phyloP scores from a whole-genome alignment of 2,797 vertebrate species.

The Luscinia megarhynchos region DNA sequence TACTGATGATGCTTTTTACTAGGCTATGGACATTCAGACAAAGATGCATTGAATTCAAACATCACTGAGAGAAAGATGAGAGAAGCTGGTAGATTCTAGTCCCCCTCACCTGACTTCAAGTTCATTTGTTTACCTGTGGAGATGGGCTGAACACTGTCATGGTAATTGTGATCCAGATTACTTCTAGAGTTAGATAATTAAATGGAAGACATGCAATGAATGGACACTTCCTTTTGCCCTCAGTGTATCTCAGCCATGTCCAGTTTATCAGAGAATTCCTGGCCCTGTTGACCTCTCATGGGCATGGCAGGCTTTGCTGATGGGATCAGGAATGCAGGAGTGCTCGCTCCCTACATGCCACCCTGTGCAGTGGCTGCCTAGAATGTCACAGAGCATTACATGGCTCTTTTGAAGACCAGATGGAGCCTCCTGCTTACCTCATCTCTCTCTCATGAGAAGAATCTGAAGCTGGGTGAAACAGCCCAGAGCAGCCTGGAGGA shows the following conservation, averaged over 20 bases:
- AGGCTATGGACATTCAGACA: neutral
- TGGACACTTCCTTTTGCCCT: neutral
- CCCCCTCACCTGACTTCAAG: neutral
- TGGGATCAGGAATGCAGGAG: slow-evolving; percentile 31
- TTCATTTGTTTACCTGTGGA: neutral
- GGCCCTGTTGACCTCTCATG: neutral
- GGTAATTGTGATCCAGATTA: neutral
- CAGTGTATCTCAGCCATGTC: neutral
- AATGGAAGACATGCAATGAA: neutral
- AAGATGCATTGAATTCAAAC: neutral
- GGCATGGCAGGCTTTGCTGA: slow-evolving; percentile 22
- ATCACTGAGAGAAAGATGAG: neutral
- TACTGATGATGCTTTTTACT: neutral
- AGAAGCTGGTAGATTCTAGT: neutral
- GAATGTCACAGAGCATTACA: slow-evolving; percentile 66
- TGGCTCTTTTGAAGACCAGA: slow-evolving; percentile 66
- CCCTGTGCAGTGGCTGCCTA: slow-evolving; percentile 57
- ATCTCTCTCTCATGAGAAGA: slow-evolving; percentile 78
- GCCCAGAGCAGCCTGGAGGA: slow-evolving; percentile 39
- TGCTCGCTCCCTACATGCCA: slow-evolving; percentile 74
- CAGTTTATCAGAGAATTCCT: neutral
- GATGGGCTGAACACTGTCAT: neutral
- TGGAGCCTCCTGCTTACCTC: slow-evolving; percentile 78
- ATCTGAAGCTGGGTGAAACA: slow-evolving; percentile 67
- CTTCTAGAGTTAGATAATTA: neutral